Percentiles rank a stretch among this genome's conserved stretches.
Conservation (phyloP, 2,888 invertebrate species). For the Apantesis nais region DNA sequence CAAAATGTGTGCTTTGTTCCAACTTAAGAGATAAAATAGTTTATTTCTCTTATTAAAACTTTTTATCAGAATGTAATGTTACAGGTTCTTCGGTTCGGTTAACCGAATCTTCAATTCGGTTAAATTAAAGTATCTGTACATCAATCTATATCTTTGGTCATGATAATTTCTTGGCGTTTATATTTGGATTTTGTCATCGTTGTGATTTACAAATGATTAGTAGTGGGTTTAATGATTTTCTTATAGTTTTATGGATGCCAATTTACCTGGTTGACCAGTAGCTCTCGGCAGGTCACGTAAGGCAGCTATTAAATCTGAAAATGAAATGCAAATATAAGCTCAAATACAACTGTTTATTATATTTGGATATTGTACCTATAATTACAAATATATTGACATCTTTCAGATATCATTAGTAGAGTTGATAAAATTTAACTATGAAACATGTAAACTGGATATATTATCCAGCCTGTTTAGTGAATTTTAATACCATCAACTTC, state of each 20-base stretch:
- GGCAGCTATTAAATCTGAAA: constrained; percentile 60
- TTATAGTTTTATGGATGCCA: neutral
- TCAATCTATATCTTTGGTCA: no score
- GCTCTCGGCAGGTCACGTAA: constrained; percentile 45
- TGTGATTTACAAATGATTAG: neutral
- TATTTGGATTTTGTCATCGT: neutral
- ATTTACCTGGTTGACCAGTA: constrained; percentile 52
- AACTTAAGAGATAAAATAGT: no score
- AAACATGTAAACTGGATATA: no score
- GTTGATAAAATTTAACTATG: no score
- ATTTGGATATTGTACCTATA: neutral
- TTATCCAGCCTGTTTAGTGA: no score
- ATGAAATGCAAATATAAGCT: neutral
- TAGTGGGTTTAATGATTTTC: neutral
- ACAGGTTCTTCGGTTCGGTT: neutral
- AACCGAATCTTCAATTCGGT: neutral
- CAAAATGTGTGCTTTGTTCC: no score
- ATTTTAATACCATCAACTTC: no score
- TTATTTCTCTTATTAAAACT: no score
- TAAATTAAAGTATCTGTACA: no score
- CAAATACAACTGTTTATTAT: neutral
- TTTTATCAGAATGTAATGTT: neutral
- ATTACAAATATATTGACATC: neutral
- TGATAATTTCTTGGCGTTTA: no score
- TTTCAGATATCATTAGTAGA: no score